Evolutionary conservation across 1,140 invertebrate species (phyloP).

Genomic region (Drosophila tani): DNA sequence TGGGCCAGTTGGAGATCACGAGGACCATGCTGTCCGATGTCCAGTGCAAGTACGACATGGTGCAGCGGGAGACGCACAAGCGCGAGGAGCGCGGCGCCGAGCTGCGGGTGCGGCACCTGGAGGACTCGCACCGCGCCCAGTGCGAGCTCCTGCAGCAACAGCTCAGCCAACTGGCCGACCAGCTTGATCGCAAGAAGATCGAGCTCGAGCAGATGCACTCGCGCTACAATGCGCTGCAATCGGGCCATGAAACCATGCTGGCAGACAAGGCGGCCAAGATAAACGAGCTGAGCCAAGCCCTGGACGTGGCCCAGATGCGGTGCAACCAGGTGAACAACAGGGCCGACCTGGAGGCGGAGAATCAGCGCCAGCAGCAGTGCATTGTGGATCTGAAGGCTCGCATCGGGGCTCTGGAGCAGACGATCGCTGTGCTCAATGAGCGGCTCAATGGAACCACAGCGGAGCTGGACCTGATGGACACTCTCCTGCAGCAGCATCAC

Average conservation of each 20-base stretch:
- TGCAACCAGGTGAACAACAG: slow-evolving; percentile 56
- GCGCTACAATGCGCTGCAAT: slow-evolving; percentile 86
- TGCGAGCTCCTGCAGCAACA: slow-evolving; percentile 73
- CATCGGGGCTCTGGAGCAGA: slow-evolving; percentile 68
- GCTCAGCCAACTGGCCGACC: slow-evolving; percentile 57
- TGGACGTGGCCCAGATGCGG: slow-evolving; percentile 85
- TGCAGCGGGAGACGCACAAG: slow-evolving; percentile 63
- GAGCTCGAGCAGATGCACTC: slow-evolving; percentile 86
- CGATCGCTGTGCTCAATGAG: slow-evolving; percentile 61
- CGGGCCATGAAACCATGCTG: slow-evolving; percentile 86
- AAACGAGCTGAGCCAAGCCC: slow-evolving; percentile 85
- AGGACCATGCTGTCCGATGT: slow-evolving; percentile 66
- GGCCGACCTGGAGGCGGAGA: slow-evolving; percentile 60
- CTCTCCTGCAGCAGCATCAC: slow-evolving; percentile 72
- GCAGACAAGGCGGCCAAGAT: slow-evolving; percentile 86
- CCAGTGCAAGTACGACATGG: slow-evolving; percentile 77
- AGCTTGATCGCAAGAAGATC: slow-evolving; percentile 85
- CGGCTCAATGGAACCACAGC: slow-evolving; percentile 67
- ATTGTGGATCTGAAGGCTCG: slow-evolving; percentile 65
- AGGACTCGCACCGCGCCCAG: slow-evolving; percentile 75
- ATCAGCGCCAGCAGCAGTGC: slow-evolving; percentile 53
- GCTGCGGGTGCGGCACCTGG: slow-evolving; percentile 62
- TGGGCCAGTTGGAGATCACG: slow-evolving; percentile 69
- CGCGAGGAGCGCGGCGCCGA: slow-evolving; percentile 68
- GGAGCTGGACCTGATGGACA: slow-evolving; percentile 80